phyloP scores from a whole-genome alignment of 2,888 invertebrate species.

The Drosophila ezoana region DNA sequence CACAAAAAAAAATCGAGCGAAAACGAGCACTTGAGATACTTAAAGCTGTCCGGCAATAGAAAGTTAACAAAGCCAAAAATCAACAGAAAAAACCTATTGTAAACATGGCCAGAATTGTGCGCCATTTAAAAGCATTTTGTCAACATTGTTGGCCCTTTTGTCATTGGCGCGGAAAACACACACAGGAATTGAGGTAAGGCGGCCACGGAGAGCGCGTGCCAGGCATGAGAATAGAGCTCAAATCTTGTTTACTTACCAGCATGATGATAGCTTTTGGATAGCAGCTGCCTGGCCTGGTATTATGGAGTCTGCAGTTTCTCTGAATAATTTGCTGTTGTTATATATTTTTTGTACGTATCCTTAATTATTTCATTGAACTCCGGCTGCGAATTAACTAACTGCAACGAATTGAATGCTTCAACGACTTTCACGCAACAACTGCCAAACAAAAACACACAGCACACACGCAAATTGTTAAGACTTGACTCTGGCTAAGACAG shows the following conservation, averaged over 20 bases:
- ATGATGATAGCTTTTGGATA: constrained; percentile 27
- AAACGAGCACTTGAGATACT: constrained; percentile 32
- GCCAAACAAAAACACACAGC: constrained; percentile 13
- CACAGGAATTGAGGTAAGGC: constrained; percentile 54
- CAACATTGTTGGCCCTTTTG: constrained; percentile 46
- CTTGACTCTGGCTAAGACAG: constrained; percentile 29
- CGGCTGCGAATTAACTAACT: constrained; percentile 33
- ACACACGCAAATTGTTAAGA: constrained; percentile 67
- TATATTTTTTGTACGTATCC: constrained; percentile 54
- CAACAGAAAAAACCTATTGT: constrained; percentile 15
- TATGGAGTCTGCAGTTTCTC: constrained; percentile 21
- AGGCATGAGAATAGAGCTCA: constrained; percentile 37
- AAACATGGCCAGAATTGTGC: constrained; percentile 26
- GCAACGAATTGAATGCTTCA: constrained; percentile 39
- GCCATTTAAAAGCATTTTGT: constrained; percentile 16
- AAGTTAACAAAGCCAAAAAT: constrained; percentile 48
- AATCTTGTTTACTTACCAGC: constrained; percentile 45
- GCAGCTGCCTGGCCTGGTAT: constrained; percentile 12
- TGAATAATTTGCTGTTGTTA: constrained; percentile 17
- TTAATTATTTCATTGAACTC: constrained; percentile 68
- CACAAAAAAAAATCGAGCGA: constrained; percentile 35
- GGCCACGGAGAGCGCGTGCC: constrained; percentile 56
- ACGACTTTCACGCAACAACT: constrained; percentile 73
- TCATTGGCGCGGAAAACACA: constrained; percentile 25
- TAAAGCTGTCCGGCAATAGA: constrained; percentile 53